Evolutionary conservation across 2,113 vertebrate species (phyloP), one percentile per base, ranked within the genome.

Genomic region (Phainopepla nitens): DNA sequence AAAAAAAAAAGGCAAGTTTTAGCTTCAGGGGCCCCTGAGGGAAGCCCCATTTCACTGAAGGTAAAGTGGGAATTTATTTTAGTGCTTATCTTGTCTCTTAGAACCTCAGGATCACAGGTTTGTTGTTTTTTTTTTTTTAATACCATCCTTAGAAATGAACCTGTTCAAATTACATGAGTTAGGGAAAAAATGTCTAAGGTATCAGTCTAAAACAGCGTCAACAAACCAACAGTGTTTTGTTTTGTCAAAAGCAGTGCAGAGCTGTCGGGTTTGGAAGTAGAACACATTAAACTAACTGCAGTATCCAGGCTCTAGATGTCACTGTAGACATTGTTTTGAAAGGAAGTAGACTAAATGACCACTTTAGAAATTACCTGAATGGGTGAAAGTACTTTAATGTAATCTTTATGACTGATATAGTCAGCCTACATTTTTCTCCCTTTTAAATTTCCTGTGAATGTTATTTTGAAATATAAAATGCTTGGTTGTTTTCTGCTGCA

Each of bases 301-400:
- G 0, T 62, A 49, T 91, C 44, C 60, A 56, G 79, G 60, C 94
- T 97, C 68, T 96, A 96, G 94, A 82, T 95, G 93, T 97, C 96
- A 96, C 94, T 96, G 51, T 87, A 90, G 90, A 17, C 77, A 47
- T 50, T 83, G 79, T 82, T 93, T 94, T 94, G 72, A 71, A 86
- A 78, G 44, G 35, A 62, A 77, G 16, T 50, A 66, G 29, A 12
- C 49, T 62, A 72, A 94, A 69, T 58, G 35, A 70, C 58, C 27
- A 10, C 24, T 60, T 86, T 44, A 33, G 24, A 72, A 72, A 61
- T 66, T 45, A 45, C 23, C 22, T 57, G 45, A 80, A 29, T 62
- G 42, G 8, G 9, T 73, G 28, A 47, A 69, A 65, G 29, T 50
- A 21, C 45, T 58, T 44, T 70, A 58, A 35, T 60, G 62, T 66